Evolutionary conservation across 2,113 vertebrate species (phyloP).

Genomic region (Telmatochromis brichardi): DNA sequence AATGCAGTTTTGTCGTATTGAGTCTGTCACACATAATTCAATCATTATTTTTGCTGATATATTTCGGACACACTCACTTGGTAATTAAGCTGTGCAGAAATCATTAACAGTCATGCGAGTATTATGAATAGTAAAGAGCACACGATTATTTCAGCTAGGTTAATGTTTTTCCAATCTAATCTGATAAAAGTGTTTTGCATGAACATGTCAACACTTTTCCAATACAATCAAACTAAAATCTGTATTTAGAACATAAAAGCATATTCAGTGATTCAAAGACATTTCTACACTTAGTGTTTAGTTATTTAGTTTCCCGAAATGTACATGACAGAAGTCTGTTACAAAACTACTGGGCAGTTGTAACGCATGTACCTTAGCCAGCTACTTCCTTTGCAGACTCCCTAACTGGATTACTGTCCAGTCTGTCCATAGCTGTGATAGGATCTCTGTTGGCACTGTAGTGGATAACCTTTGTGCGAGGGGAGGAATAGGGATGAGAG

Average conservation of each 20-base stretch:
- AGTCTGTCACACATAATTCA: background rate
- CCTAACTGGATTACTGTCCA: slow-evolving; percentile 12
- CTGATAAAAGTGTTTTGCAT: background rate
- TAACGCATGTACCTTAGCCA: background rate
- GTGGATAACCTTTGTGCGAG: slow-evolving; percentile 26
- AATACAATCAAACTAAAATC: background rate
- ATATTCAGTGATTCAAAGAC: background rate
- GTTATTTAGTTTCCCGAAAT: background rate
- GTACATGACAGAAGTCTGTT: background rate
- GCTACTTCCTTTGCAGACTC: background rate
- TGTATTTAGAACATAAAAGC: background rate
- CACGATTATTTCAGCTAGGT: background rate
- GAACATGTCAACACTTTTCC: background rate
- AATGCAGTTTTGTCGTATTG: background rate
- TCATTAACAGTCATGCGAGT: background rate
- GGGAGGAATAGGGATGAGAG: background rate
- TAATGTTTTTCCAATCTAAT: background rate
- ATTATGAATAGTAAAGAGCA: background rate
- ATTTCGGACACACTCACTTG: background rate
- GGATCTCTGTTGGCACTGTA: slow-evolving; percentile 20
- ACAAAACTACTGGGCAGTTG: background rate
- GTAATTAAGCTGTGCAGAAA: background rate
- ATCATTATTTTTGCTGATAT: background rate
- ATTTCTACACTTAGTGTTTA: background rate
- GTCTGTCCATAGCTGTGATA: slow-evolving; percentile 7